Percentiles rank a stretch among this genome's conserved stretches.
phyloP scores from a whole-genome alignment of 2,797 vertebrate species.

The Peromyscus aztecus region DNA sequence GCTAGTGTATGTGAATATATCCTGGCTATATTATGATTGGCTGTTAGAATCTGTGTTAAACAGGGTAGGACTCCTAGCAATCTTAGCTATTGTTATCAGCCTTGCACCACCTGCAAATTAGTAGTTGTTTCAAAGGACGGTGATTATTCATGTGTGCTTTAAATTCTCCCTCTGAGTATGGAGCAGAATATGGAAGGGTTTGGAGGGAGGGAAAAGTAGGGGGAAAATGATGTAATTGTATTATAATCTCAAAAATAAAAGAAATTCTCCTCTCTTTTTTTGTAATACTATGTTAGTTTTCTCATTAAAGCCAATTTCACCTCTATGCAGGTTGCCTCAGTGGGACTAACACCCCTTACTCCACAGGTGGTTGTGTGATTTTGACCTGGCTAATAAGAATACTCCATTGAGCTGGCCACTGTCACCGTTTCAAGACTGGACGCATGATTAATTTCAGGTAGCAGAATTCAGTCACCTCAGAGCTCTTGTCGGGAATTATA shows the following conservation, averaged over 20 bases:
- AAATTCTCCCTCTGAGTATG: neutral
- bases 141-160: conserved; percentile 9
- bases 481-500: neutral
- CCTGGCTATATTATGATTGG: neutral
- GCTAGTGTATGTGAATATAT: neutral
- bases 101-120: neutral
- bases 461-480: neutral
- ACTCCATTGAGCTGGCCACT: neutral
- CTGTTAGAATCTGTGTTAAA: neutral
- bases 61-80: neutral
- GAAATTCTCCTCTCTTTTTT: neutral
- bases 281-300: neutral
- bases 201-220: neutral
- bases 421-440: neutral
- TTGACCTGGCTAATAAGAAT: conserved; percentile 7
- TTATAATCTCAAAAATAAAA: neutral
- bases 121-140: neutral
- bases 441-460: neutral
- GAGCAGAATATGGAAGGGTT: too few species aligned
- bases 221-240: neutral
- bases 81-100: neutral
- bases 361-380: neutral
- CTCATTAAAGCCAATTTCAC: neutral
- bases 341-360: neutral
- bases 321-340: neutral